Conservation (phyloP, 2,797 vertebrate genomes). For the Petrocephalus schoutedeni region DNA sequence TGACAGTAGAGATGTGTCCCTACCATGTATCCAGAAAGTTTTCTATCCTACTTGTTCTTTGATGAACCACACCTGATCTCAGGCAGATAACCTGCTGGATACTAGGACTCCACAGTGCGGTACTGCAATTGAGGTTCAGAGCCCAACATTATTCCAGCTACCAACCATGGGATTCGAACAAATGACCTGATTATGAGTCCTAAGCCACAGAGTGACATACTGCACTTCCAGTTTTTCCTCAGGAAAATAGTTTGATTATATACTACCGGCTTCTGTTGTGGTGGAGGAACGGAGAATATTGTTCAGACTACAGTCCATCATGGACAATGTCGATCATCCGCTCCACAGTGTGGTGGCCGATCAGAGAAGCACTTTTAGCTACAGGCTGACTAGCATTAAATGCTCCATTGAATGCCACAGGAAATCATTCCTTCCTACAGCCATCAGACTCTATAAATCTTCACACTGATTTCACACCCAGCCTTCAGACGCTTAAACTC, state of each 20-base stretch:
- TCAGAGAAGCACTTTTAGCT: too few species aligned
- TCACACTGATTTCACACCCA: too few species aligned
- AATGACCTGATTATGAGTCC: not conserved
- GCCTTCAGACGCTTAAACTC: too few species aligned
- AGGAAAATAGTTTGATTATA: not conserved
- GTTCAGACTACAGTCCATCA: too few species aligned
- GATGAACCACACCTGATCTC: not conserved
- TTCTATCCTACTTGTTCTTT: not conserved
- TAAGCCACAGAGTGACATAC: not conserved
- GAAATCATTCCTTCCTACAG: too few species aligned
- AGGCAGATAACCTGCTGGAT: not conserved
- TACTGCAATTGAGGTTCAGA: not conserved
- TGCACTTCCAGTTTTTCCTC: not conserved
- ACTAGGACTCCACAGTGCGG: not conserved
- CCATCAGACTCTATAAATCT: too few species aligned
- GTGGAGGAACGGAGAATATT: too few species aligned
- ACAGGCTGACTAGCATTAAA: too few species aligned
- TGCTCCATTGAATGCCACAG: too few species aligned
- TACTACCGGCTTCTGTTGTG: too few species aligned
- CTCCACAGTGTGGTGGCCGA: too few species aligned
- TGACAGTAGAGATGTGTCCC: not conserved
- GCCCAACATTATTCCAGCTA: not conserved
- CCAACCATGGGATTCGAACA: not conserved
- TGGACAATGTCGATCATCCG: too few species aligned
- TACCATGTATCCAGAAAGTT: not conserved